These are phyloP conservation scores for Sebastes kiyomatsui DNA, from an alignment of 2,797 vertebrate genomes.

Conservation along the genomic window DNA sequence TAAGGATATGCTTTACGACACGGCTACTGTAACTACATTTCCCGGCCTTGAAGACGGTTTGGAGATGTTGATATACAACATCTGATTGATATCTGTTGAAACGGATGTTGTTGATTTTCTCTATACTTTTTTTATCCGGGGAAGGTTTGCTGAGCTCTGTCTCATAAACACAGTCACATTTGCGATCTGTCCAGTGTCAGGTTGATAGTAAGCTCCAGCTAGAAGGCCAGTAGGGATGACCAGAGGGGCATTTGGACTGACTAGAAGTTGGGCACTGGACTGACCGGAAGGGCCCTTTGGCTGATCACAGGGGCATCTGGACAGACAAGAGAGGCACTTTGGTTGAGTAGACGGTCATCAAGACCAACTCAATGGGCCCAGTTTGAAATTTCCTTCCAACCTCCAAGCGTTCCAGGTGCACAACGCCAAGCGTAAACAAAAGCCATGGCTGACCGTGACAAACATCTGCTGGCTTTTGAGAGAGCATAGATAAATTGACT, in stretches of 20 bases:
- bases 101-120: not conserved
- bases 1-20: conserved; percentile 43
- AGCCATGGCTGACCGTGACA: no score
- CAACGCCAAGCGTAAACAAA: no score
- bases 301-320: not conserved
- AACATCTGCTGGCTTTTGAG: no score
- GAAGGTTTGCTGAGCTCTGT: not conserved
- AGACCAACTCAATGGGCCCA: not conserved
- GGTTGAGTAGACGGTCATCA: not conserved
- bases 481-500: no score
- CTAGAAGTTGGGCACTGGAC: not conserved
- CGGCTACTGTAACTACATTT: conserved; percentile 37
- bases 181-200: not conserved
- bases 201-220: not conserved
- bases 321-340: not conserved
- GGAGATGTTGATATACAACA: conserved; percentile 8
- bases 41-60: conserved; percentile 42
- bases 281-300: not conserved
- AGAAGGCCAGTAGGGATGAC: not conserved
- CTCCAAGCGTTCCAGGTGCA: no score
- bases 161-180: not conserved
- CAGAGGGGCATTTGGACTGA: not conserved
- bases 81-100: conserved; percentile 35
- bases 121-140: conserved; percentile 6
- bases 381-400: no score